A percentile compares a stretch with the other conserved stretches of the same genome.
Conservation (phyloP, 2,113 vertebrate genomes). For the Cebus imitator region DNA sequence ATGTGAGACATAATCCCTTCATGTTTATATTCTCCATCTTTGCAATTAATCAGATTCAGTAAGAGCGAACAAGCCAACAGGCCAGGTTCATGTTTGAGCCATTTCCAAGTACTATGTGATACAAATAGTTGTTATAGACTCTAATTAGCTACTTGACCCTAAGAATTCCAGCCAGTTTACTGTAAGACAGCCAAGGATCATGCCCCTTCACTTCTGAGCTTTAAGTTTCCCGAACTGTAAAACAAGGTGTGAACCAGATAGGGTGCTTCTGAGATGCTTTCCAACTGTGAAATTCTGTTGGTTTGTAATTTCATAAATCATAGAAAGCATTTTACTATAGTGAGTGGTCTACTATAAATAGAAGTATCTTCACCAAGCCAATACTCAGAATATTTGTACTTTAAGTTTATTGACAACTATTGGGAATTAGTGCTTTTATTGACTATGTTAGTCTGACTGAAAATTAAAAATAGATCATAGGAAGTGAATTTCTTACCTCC, state of each 20-base stretch:
- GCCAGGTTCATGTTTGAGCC: not conserved
- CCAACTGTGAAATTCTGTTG: not conserved
- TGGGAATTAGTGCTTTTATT: constrained; percentile 11
- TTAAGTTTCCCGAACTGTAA: not conserved
- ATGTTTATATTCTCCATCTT: not conserved
- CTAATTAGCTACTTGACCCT: not conserved
- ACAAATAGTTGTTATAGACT: not conserved
- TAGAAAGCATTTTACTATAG: not conserved
- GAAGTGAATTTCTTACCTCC: not conserved
- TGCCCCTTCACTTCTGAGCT: not conserved
- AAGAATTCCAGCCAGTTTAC: not conserved
- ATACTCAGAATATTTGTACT: not conserved
- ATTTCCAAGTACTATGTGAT: not conserved
- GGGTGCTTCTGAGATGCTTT: not conserved
- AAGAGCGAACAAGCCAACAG: not conserved
- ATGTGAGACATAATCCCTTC: not conserved
- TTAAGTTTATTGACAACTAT: not conserved
- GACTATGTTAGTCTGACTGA: not conserved
- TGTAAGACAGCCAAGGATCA: not conserved
- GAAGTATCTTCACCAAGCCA: not conserved
- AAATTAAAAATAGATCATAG: constrained; percentile 12
- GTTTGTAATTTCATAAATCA: not conserved
- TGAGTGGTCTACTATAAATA: not conserved
- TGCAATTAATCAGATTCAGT: not conserved
- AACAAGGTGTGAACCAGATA: not conserved